Evolutionary conservation across 2,113 vertebrate genomes (phyloP).

Genomic region (Reinhardtius hippoglossoides): DNA sequence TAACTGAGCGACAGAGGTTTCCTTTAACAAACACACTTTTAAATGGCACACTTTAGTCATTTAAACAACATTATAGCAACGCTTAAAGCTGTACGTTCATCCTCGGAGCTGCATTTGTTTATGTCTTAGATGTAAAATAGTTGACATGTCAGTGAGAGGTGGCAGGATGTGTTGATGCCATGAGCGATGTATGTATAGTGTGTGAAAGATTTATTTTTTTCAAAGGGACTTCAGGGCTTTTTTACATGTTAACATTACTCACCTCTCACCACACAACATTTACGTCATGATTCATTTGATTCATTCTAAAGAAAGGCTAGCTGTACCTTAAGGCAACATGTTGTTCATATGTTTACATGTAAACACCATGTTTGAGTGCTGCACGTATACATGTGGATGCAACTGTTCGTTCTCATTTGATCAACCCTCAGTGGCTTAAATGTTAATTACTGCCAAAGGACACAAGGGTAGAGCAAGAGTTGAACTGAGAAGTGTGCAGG

Average conservation of each 20-base stretch:
- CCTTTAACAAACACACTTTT: too few relatives aligned
- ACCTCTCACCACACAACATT: constrained; percentile 7
- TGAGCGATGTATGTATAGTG: neutral
- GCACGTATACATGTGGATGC: neutral
- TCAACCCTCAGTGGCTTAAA: neutral
- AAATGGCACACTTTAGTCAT: too few relatives aligned
- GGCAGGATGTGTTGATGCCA: constrained; percentile 9
- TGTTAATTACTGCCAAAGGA: constrained; percentile 8
- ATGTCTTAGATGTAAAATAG: neutral
- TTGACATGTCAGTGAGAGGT: neutral
- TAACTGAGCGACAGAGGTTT: too few relatives aligned
- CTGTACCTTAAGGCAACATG: neutral
- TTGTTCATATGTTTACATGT: neutral
- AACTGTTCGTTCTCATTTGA: neutral
- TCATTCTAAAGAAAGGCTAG: neutral
- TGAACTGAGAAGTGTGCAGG: neutral
- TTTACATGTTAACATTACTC: constrained; percentile 8
- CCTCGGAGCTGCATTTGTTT: too few relatives aligned
- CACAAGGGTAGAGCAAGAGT: neutral
- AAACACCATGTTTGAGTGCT: neutral
- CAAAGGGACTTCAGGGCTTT: constrained; percentile 5
- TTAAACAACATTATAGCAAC: too few relatives aligned
- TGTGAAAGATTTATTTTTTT: neutral
- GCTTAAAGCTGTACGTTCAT: too few relatives aligned
- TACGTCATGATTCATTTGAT: neutral